These are phyloP conservation scores for Autographa pulchrina DNA, from an alignment of 2,888 invertebrate species.

Conservation along the genomic window DNA sequence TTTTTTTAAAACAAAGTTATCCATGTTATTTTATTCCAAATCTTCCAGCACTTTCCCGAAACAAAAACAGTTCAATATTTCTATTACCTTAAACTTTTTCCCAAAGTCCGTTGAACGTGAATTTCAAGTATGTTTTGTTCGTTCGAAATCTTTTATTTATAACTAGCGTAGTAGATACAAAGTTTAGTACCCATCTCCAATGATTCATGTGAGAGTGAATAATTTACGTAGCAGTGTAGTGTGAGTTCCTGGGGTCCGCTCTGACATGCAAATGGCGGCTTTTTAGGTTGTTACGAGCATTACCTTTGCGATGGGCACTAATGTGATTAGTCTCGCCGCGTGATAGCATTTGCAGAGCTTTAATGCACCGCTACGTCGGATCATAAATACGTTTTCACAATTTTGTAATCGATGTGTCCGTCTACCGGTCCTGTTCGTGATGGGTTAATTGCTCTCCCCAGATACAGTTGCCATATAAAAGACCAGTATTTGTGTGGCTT, in stretches of 20 bases:
- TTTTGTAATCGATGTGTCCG: conserved; percentile 66
- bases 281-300: conserved; percentile 77
- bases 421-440: conserved; percentile 37
- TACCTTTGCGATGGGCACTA: conserved; percentile 80
- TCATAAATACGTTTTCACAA: conserved; percentile 70
- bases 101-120: conserved; percentile 37
- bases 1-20: conserved; percentile 10
- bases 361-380: conserved; percentile 70
- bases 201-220: conserved; percentile 67
- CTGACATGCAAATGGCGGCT: conserved; percentile 76
- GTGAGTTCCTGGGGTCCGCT: conserved; percentile 56
- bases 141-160: conserved; percentile 49
- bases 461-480: conserved; percentile 22
- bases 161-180: conserved; percentile 41
- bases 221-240: conserved; percentile 63
- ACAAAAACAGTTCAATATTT: conserved; percentile 33
- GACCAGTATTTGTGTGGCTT: conserved; percentile 5
- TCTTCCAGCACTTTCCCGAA: background rate
- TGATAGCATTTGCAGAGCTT: conserved; percentile 77
- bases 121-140: conserved; percentile 54
- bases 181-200: conserved; percentile 52
- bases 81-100: conserved; percentile 47
- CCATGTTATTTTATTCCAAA: conserved; percentile 13
- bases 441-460: conserved; percentile 49
- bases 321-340: conserved; percentile 83